Base-by-base conservation (phyloP, 2,888 invertebrate genomes). In the Nysson spinosus region DNA sequence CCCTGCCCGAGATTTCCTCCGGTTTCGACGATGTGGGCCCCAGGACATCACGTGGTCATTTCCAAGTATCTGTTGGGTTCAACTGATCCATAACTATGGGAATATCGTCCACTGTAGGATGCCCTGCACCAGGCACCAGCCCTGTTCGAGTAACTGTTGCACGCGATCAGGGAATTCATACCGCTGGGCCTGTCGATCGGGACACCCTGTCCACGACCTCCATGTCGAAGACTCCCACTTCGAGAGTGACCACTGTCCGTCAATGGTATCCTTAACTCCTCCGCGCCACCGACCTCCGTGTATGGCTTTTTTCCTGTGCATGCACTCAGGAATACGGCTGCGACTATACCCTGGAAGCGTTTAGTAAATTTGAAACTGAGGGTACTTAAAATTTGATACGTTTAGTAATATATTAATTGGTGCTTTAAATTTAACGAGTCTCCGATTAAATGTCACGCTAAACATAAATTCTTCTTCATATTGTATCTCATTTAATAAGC, bases 81-180 rank as follows among this genome's bases (percentile, higher is more conserved):
- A 17, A 88, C 75, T 32, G 90, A 89, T 1, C 90, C 90, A 73
- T 91, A 91, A 74, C 90, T 90, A 70, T 89, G 88, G 51, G 89
- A 89, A 79, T 90, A 90, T 1, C 89, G 87, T 0, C 89, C 89
- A 60, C 82, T 86, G 72, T 83, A 89, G 39, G 79, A 84, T 81
- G 91, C 87, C 87, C 90, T 82, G 81, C 88, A 83, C 90, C 91
- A 87, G 82, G 89, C 84, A 86, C 90, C 85, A 84, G 89, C 90
- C 65, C 90, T 89, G 86, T 92, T 93, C 84, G 93, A 93, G 88
- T 92, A 93, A 86, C 93, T 93, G 85, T 93, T 93, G 88, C 93
- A 93, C 0, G 93, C 92, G 62, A 94, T 93, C 61, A 93, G 88
- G 57, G 93, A 93, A 88, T 92, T 93, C 92, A 93, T 92, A 44